phyloP scores from a whole-genome alignment of 2,113 vertebrate species.

The Rhipidura dahli region DNA sequence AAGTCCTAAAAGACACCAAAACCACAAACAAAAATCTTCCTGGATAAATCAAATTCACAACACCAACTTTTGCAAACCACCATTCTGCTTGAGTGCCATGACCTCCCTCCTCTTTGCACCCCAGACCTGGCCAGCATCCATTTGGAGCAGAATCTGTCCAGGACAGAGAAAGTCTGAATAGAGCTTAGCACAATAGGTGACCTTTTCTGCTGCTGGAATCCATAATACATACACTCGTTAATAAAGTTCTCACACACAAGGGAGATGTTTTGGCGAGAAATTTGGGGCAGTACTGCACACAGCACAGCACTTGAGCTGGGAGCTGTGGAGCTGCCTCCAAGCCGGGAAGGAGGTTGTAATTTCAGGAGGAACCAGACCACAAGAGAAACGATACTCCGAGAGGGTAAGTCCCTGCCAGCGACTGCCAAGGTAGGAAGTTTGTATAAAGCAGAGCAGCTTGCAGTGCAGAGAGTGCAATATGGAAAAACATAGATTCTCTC shows the following conservation, averaged over 20 bases:
- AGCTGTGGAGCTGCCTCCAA: neutral
- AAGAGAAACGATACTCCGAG: neutral
- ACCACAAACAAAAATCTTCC: neutral
- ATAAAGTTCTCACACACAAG: constrained; percentile 29
- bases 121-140: constrained; percentile 2
- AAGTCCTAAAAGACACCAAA: neutral
- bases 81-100: neutral
- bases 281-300: neutral
- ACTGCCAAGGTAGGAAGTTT: neutral
- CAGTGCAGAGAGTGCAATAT: neutral
- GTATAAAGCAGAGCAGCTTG: neutral
- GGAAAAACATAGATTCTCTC: neutral
- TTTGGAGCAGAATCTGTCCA: neutral
- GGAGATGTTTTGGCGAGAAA: neutral
- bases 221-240: neutral
- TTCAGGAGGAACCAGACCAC: constrained; percentile 24
- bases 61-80: neutral
- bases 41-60: neutral
- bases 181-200: constrained; percentile 19
- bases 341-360: neutral
- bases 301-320: neutral
- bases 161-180: constrained; percentile 15
- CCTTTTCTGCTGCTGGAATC: constrained; percentile 31
- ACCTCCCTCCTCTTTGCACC: neutral
- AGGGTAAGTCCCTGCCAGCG: neutral